phyloP scores from a whole-genome alignment of 2,888 invertebrate species.

The Metalampra italica region DNA sequence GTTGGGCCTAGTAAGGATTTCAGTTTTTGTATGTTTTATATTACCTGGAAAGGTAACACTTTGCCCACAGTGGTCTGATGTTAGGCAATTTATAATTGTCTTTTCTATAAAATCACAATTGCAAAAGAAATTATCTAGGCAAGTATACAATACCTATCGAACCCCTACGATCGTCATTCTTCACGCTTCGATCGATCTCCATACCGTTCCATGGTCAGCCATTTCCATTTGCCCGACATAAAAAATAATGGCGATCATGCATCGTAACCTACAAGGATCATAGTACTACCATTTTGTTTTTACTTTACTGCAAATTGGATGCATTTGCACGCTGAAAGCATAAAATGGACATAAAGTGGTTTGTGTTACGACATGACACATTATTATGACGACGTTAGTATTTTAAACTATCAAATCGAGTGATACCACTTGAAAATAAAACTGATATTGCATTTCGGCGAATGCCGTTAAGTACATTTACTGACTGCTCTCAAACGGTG shows the following conservation, averaged over 20 bases:
- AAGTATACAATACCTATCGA: no score
- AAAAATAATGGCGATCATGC: slow-evolving; percentile 1
- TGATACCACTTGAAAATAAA: no score
- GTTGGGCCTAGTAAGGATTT: no score
- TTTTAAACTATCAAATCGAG: background rate
- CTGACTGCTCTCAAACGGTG: no score
- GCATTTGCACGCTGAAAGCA: slow-evolving; percentile 47
- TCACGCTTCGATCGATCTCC: background rate
- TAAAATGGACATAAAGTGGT: slow-evolving; percentile 30
- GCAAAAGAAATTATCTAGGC: no score
- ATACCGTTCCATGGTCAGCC: slow-evolving; percentile 1
- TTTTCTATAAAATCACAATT: no score
- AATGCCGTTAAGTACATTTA: no score
- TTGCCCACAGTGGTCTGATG: no score
- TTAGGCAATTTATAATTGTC: no score
- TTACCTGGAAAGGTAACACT: no score
- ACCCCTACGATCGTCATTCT: background rate
- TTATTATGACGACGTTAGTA: slow-evolving; percentile 11
- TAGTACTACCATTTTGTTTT: slow-evolving; percentile 22
- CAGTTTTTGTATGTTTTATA: no score
- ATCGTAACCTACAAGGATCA: slow-evolving; percentile 1
- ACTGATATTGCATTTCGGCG: no score
- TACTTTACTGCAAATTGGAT: slow-evolving; percentile 66
- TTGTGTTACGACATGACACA: slow-evolving; percentile 16
- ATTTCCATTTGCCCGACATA: background rate